Percentiles rank a stretch among this genome's conserved stretches.
Evolutionary conservation across 1,140 invertebrate genomes (phyloP).

Genomic region (Scaptomyza montana): DNA sequence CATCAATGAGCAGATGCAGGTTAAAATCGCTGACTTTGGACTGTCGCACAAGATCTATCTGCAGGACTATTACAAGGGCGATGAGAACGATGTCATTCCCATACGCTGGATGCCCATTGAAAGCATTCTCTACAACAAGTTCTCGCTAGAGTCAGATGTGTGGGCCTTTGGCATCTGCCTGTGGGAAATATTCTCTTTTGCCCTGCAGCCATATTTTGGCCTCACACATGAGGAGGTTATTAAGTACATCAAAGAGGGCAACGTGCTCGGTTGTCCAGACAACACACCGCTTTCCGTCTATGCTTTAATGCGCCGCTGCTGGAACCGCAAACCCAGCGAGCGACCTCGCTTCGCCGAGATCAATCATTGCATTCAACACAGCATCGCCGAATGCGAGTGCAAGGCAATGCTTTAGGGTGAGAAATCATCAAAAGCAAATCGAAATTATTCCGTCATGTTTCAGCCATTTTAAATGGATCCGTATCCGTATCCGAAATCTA

Average conservation of each 20-base stretch:
- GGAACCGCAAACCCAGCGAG: conserved; percentile 92
- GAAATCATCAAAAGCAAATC: conserved; percentile 11
- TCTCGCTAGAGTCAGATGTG: conserved; percentile 96
- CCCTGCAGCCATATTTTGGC: conserved; percentile 96
- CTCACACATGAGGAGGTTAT: conserved; percentile 98
- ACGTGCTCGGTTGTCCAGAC: conserved; percentile 93
- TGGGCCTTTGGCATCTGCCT: conserved; percentile 97
- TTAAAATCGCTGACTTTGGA: conserved; percentile 98
- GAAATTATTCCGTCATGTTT: conserved; percentile 54
- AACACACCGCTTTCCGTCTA: conserved; percentile 96
- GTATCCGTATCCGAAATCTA: conserved; percentile 32
- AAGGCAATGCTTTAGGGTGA: conserved; percentile 73
- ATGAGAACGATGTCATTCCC: conserved; percentile 96
- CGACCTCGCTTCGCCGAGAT: conserved; percentile 90
- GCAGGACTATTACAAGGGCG: conserved; percentile 95
- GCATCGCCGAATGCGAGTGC: conserved; percentile 78
- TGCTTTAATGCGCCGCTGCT: conserved; percentile 96
- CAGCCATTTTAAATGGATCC: conserved; percentile 42
- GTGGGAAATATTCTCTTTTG: conserved; percentile 98
- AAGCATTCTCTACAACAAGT: conserved; percentile 96
- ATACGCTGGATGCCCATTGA: conserved; percentile 98
- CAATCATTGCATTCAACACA: conserved; percentile 82
- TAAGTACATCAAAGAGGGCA: conserved; percentile 95
- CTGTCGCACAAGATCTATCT: conserved; percentile 96
- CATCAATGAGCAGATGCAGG: conserved; percentile 96